Evolutionary conservation across 2,797 vertebrate species (phyloP).

Genomic region (Lepidocolaptes lacrymiger): DNA sequence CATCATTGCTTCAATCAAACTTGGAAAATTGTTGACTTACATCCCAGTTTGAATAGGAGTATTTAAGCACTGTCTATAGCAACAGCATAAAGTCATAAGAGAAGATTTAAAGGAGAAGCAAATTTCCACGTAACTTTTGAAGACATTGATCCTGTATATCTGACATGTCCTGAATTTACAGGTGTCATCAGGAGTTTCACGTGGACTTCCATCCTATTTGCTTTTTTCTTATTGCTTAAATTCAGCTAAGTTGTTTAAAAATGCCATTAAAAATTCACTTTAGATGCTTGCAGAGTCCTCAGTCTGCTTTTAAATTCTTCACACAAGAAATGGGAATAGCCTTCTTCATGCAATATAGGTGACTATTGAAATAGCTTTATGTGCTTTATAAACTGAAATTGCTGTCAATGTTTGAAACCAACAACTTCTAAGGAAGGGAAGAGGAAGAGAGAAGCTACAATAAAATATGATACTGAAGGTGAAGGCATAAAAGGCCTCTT

Average conservation of each 20-base stretch:
- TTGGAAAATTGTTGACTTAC: not conserved
- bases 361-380: not conserved
- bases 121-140: not conserved
- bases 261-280: not conserved
- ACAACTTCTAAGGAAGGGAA: constrained; percentile 48
- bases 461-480: constrained; percentile 36
- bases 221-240: not conserved
- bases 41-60: not conserved
- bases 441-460: constrained; percentile 75
- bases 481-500: not conserved
- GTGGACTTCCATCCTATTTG: not conserved
- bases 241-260: not conserved
- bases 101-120: not conserved
- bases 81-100: not conserved
- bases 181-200: not conserved
- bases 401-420: not conserved
- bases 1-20: not conserved
- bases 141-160: not conserved
- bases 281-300: not conserved
- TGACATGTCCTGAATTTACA: not conserved
- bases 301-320: constrained; percentile 14
- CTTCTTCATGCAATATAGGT: constrained; percentile 14
- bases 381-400: not conserved
- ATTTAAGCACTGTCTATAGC: not conserved
- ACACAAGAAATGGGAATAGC: constrained; percentile 24